A percentile compares a stretch with the other conserved stretches of the same genome.
phyloP scores from a whole-genome alignment of 2,113 vertebrate species.

The Oreotrochilus melanogaster region DNA sequence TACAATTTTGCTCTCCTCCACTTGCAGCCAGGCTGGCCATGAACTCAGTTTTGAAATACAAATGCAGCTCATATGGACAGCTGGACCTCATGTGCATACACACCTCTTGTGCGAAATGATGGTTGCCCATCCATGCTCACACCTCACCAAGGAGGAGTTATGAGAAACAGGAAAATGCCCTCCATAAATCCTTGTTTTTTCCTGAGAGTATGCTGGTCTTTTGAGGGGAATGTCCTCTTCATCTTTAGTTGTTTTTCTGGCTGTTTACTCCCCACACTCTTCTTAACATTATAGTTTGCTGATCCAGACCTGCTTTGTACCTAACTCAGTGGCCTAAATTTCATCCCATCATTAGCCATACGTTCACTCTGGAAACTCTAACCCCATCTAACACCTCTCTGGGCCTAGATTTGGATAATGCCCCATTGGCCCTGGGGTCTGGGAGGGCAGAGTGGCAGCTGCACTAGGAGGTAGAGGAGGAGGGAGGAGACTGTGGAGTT shows the following conservation, averaged over 20 bases:
- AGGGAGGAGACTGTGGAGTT: neutral
- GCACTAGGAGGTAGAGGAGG: neutral
- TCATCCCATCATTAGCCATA: neutral
- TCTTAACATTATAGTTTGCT: neutral
- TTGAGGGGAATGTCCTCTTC: neutral
- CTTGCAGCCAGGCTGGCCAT: neutral
- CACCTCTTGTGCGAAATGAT: neutral
- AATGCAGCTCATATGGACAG: no score
- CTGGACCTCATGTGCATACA: neutral
- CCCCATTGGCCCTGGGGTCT: neutral
- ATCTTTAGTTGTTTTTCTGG: neutral
- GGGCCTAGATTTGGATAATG: neutral
- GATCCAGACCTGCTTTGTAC: neutral
- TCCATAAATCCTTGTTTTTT: neutral
- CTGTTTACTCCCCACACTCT: neutral
- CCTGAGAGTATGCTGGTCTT: neutral
- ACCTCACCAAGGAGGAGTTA: neutral
- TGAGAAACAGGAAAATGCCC: neutral
- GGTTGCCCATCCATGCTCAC: neutral
- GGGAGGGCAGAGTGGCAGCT: neutral
- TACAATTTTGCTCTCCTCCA: neutral
- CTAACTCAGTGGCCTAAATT: neutral
- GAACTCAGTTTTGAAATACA: neutral
- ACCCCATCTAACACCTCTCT: neutral
- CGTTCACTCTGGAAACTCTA: accelerated